Conservation (phyloP, 2,888 invertebrate species). For the Lasioglossum malachurum region DNA sequence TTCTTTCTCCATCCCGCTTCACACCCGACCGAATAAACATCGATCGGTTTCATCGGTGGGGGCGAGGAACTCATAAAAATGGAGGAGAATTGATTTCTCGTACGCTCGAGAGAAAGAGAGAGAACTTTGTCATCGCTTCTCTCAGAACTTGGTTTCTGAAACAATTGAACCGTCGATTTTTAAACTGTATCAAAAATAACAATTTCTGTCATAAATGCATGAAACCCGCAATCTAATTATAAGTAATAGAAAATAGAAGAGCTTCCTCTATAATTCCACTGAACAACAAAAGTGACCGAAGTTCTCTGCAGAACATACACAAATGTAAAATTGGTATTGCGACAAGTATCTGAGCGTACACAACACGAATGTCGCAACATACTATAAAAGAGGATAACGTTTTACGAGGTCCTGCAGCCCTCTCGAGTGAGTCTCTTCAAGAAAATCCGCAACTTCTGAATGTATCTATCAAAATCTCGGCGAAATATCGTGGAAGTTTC, state of each 20-base stretch:
- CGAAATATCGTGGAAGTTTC: background rate
- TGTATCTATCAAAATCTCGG: background rate
- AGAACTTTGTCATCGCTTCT: background rate
- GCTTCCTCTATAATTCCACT: background rate
- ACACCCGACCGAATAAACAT: conserved; percentile 34
- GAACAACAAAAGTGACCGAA: background rate
- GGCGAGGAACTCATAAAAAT: conserved; percentile 24
- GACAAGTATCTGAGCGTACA: background rate
- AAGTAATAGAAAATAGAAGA: too few species aligned
- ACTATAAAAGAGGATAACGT: background rate
- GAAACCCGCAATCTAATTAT: too few species aligned
- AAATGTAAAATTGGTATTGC: background rate
- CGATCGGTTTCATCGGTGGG: conserved; percentile 20
- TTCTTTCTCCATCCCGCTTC: conserved; percentile 11
- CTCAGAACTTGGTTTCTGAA: background rate
- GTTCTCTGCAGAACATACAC: background rate
- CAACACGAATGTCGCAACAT: background rate
- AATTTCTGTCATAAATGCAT: too few species aligned
- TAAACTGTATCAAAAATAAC: too few species aligned
- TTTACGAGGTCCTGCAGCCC: background rate
- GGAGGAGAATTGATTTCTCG: conserved; percentile 24
- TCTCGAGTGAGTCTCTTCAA: background rate
- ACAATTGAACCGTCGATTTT: too few species aligned
- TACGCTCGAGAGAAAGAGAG: background rate
- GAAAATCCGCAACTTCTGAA: background rate